Conservation (phyloP, 2,113 vertebrate genomes). For the Centropus unirufus region DNA sequence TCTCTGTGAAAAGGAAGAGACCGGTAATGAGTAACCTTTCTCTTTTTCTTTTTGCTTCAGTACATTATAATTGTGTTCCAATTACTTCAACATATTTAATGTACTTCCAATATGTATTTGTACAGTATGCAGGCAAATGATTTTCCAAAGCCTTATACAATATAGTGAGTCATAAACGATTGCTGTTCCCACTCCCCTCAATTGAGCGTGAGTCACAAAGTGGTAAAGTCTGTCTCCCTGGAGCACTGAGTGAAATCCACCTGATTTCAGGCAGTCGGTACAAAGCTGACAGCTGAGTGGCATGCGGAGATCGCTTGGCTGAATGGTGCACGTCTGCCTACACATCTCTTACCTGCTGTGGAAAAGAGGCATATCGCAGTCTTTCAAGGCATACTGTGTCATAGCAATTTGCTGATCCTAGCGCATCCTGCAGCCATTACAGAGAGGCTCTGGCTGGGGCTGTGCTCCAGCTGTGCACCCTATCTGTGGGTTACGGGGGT, state of each 20-base stretch:
- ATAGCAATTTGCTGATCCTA: accelerated
- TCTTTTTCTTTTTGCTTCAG: constrained; percentile 64
- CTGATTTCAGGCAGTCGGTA: neutral
- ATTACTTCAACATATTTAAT: constrained; percentile 70
- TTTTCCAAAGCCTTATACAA: constrained; percentile 67
- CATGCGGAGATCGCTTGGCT: neutral
- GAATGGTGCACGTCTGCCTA: neutral
- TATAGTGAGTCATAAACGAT: constrained; percentile 66
- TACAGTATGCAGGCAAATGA: constrained; percentile 49
- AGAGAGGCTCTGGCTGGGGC: neutral
- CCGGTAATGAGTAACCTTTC: constrained; percentile 59
- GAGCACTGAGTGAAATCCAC: neutral
- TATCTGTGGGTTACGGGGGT: neutral
- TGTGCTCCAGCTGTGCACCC: constrained; percentile 25
- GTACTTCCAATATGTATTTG: constrained; percentile 62
- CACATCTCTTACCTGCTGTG: neutral
- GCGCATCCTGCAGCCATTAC: accelerated
- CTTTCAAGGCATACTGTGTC: accelerated
- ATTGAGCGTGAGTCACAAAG: constrained; percentile 36
- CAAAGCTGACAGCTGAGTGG: neutral
- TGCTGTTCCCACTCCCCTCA: constrained; percentile 15
- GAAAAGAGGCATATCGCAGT: neutral
- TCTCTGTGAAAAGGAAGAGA: constrained; percentile 33
- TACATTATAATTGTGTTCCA: constrained; percentile 72
- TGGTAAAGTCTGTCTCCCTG: constrained; percentile 27